phyloP scores from a whole-genome alignment of 2,888 invertebrate genomes.

The Habrosyne pyritoides region DNA sequence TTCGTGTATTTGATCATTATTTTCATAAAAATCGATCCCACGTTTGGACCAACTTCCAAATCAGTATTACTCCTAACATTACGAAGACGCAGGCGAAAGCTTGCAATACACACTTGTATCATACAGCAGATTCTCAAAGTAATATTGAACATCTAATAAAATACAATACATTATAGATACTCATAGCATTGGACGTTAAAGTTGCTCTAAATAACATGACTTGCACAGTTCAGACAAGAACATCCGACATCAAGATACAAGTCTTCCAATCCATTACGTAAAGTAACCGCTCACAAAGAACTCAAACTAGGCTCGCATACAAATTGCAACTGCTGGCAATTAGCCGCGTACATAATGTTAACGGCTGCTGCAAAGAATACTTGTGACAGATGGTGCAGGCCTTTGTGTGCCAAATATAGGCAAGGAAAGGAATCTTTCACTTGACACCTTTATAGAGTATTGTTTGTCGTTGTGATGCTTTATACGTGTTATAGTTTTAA shows the following conservation, averaged over 20 bases:
- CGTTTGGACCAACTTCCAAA: too few species aligned
- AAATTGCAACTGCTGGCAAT: conserved; percentile 49
- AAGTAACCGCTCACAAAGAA: conserved; percentile 28
- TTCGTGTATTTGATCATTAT: too few species aligned
- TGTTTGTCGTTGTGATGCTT: neutral
- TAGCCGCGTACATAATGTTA: conserved; percentile 36
- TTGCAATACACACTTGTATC: too few species aligned
- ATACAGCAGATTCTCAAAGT: neutral
- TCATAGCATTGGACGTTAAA: neutral
- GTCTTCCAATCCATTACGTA: conserved; percentile 34
- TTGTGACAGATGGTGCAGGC: neutral
- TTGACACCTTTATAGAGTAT: neutral
- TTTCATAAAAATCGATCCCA: too few species aligned
- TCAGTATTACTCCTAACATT: too few species aligned
- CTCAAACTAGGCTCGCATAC: conserved; percentile 36
- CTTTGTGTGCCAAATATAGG: conserved; percentile 1
- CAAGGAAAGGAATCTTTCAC: neutral
- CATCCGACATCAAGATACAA: conserved; percentile 14
- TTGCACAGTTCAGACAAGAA: neutral
- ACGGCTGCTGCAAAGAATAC: conserved; percentile 16
- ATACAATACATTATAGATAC: neutral
- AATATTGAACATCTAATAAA: neutral
- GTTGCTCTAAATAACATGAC: neutral
- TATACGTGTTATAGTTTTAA: neutral
- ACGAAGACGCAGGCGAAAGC: too few species aligned